Evolutionary conservation across 2,888 invertebrate genomes (phyloP).

Genomic region (Melanostoma mellinum): DNA sequence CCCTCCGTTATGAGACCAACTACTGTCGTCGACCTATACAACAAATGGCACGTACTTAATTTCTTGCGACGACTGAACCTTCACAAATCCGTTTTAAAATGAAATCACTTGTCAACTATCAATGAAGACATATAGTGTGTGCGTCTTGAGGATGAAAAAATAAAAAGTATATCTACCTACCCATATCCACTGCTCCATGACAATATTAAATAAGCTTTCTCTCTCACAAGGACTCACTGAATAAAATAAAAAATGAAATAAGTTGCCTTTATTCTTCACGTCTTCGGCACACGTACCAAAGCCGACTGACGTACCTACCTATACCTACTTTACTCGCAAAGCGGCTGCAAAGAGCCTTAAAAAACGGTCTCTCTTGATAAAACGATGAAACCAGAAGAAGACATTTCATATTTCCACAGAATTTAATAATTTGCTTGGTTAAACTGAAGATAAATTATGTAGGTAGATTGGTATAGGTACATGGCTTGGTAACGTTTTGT

Average conservation of each 20-base stretch:
- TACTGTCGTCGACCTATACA: background rate
- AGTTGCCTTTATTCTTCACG: conserved; percentile 27
- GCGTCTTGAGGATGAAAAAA: conserved; percentile 5
- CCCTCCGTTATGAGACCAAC: background rate
- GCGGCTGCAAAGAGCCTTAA: background rate
- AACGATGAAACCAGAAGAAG: conserved; percentile 41
- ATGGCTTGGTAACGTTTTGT: conserved; percentile 27
- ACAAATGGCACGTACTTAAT: conserved; percentile 35
- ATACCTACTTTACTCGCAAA: background rate
- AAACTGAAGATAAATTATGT: conserved; percentile 37
- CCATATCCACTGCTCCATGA: background rate
- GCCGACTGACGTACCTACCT: background rate
- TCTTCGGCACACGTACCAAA: conserved; percentile 4
- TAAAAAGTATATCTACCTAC: background rate
- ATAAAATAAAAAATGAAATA: conserved; percentile 29
- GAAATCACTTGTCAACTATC: conserved; percentile 55
- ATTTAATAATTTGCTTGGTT: conserved; percentile 69
- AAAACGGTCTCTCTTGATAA: conserved; percentile 29
- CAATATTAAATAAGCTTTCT: conserved; percentile 27
- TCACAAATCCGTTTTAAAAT: conserved; percentile 52
- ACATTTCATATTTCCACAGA: conserved; percentile 67
- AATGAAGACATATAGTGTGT: conserved; percentile 20
- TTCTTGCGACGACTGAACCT: conserved; percentile 38
- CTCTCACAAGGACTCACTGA: conserved; percentile 15
- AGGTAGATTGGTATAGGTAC: no score